Base-by-base conservation (phyloP, 2,797 vertebrate species). In the Pseudochaenichthys georgianus region DNA sequence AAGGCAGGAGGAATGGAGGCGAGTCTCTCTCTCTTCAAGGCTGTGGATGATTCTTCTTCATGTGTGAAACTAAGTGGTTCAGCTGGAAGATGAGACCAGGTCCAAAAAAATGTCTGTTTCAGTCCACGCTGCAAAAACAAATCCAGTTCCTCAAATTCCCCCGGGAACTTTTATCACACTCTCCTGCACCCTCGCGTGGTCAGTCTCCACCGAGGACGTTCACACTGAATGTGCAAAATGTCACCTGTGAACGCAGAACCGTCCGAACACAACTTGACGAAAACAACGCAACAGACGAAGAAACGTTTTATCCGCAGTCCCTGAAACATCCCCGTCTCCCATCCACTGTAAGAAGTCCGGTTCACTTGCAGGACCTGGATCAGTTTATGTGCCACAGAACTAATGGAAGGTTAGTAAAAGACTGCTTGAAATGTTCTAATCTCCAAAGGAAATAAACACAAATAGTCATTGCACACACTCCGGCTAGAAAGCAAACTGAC, bases 391-490 rank as follows among this genome's bases (percentile, higher is more conserved):
- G 95, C 94, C 94, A 86, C 82, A 84, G 88, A 89, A 89, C 66
- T 59, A 82, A 83, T 31, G 19, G 43, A 82, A 73, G 58, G 70
- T 73, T 73, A 84, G 62, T 71, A 57, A 83, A 84, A 88, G 81
- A 73, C 78, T 80, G 85, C 67, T 79, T 66, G 57, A 88, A 75
- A 73, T 46, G 61, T 84, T 80, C 91, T 93, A 93, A 94, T 51
- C 28, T 86, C 93, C 89, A 91, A 83, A 78, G 48, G 64, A 82
- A 92, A 93, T 23, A 93, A 67, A 76, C 45, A 92, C 89, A 73
- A 15, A 43, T 43, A 69, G 50, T 88, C 91, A 98, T 97, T 98
- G 97, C 96, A 97, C 96, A 92, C 95, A 89, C 84, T 96, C 95
- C 89, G 38, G 46, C 28, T 28, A 70, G 57, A 76, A 79, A 46